Base-by-base conservation (phyloP, 1,140 invertebrate species). In the Ips nitidus region DNA sequence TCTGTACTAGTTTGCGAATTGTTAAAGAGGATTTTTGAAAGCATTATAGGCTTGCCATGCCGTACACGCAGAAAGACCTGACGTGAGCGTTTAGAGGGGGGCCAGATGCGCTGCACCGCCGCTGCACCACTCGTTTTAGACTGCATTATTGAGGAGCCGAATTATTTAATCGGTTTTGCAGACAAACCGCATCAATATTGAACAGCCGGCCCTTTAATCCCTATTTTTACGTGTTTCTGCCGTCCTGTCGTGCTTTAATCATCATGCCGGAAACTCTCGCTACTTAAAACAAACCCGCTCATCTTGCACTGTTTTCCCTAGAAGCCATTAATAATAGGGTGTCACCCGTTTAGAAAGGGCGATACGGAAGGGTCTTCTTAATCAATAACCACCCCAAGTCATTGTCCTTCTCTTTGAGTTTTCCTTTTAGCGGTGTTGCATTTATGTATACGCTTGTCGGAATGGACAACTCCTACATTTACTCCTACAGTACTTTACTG, bases 131-230 rank as follows among this genome's bases (percentile, higher is more conserved):
- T 60, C 58, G 66, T 61, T 69, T 65, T 41, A 52, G 56, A 66
- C 64, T 70, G 60, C 64, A 73, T 73, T 71, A 73, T 73, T 77
- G 72, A 76, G 71, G 72, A 75, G 73, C 66, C 73, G 72, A 77
- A 77, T 77, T 77, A 77, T 77, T 76, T 75, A 75, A 77, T 76
- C 75, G 75, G 66, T 76, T 77, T 75, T 76, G 74, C 76, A 77
- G 76, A 77, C 76, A 73, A 73, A 74, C 62, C 65, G 62, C 68
- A 73, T 77, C 74, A 77, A 77, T 77, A 76, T 77, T 76, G 70
- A 74, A 76, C 64, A 66, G 64, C 37, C 55, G 64, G 6, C 52
- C 60, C 66, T 73, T 66, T 73, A 43, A 62, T 61, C 70, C 66
- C 57, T 66, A 71, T 71, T 66, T 66, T 66, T 47, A 50, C 45